These are phyloP conservation scores for Athalia rosae DNA, from an alignment of 2,888 invertebrate species.

Conservation along the genomic window DNA sequence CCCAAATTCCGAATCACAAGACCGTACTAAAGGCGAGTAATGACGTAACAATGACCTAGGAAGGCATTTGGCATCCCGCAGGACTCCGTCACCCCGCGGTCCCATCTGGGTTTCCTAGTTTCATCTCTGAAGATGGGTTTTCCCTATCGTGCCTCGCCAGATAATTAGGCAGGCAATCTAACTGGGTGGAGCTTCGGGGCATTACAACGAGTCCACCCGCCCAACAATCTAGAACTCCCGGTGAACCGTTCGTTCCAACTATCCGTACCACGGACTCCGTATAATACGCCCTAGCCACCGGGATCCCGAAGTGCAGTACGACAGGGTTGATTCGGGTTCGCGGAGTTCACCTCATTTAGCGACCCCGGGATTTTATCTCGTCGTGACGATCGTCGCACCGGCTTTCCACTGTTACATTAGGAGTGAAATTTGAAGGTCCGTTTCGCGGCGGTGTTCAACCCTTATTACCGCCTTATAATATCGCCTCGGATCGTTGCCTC, in stretches of 20 bases:
- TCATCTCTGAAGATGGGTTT: conserved; percentile 60
- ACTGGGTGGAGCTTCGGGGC: conserved; percentile 58
- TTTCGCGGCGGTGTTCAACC: no score
- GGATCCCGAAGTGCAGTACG: background rate
- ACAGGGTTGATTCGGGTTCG: background rate
- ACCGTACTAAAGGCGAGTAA: conserved; percentile 67
- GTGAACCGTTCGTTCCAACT: background rate
- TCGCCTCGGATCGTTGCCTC: no score
- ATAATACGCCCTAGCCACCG: conserved; percentile 16
- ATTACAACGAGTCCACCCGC: conserved; percentile 45
- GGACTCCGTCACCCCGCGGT: conserved; percentile 23
- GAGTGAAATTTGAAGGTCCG: background rate
- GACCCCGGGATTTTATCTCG: conserved; percentile 42
- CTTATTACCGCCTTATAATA: no score
- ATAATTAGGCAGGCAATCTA: conserved; percentile 72
- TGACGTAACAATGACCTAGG: conserved; percentile 71
- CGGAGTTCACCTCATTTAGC: background rate
- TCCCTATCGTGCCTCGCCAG: conserved; percentile 62
- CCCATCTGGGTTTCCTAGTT: conserved; percentile 56
- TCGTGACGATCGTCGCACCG: conserved; percentile 20
- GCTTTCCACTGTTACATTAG: conserved; percentile 21
- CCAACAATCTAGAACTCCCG: conserved; percentile 37
- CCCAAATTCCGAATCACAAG: conserved; percentile 48
- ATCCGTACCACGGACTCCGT: conserved; percentile 26
- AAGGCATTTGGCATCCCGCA: conserved; percentile 53